Evolutionary conservation across 2,797 vertebrate species (phyloP), one percentile per base, ranked within the genome.

Genomic region (Anguilla megastoma): DNA sequence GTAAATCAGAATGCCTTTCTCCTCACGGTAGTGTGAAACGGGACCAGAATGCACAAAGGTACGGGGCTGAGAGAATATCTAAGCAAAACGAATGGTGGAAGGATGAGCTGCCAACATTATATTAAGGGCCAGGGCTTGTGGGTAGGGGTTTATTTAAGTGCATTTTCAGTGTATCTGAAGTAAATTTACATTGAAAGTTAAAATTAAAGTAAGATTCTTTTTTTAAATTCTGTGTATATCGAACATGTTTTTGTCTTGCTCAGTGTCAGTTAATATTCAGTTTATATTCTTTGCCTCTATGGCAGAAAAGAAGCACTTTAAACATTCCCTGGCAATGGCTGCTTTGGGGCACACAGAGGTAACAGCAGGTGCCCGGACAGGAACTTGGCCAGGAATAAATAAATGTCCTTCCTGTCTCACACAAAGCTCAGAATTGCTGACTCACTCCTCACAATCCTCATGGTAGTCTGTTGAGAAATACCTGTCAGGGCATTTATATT

Each of bases 401-500:
- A 79, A 79, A 79, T 14, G 2, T 12, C 30, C 60, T 33, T 27
- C 33, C 71, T 54, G 66, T 45, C 56, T 50, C 33, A 45, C 71
- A 45, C 45, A 45, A 71, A 36, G 50, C 69, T 85, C 85, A 80
- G 83, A 89, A 50, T 76, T 89, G 90, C 89, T 89, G 89, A 90
- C 85, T 90, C 90, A 91, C 85, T 63, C 76, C 79, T 74, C 52
- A 76, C 27, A 56, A 27, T 50, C 5, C 33, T 66, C 36, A 24
- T 82, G 24, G 41, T n/a, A 8, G 18, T 48, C 79, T 82, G 79
- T 50, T 82, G 79, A 48, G 79, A 82, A 82, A 82, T 82, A 50
- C 79, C 36, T n/a, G 21, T 82, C 79, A 45, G 74, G 16, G 21
- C 8, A 82, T 50, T 50, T 48, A 7, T 82, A 50, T 50, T 48